Base-by-base conservation (phyloP, 2,113 vertebrate species). In the Procavia capensis region DNA sequence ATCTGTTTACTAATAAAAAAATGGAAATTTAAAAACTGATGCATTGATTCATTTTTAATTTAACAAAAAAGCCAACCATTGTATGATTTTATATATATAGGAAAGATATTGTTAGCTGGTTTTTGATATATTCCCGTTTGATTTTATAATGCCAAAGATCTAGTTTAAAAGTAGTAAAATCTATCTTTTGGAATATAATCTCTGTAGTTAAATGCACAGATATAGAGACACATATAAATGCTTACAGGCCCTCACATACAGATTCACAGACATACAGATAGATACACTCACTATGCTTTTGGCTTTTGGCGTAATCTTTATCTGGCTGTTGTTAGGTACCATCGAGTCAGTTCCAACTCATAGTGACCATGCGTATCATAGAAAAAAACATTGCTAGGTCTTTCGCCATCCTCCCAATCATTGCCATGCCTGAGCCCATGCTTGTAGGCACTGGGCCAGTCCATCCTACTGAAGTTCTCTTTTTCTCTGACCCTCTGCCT, bases 21-120 rank as follows among this genome's bases (percentile, higher is more conserved):
- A 68, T 10, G n/a, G n/a, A 31, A 16, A 39, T 50, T 89, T n/a
- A n/a, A 27, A 66, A 64, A 63, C 50, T 79, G 61, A 41, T 14
- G 93, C 47, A 45, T 86, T 90, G 85, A 61, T 66, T 68, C n/a
- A 63, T 85, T 59, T 75, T 96, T 85, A 41, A 24, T 54, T 54
- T 43, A 93, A 74, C 70, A 85, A 78, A 66, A 85, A 72, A 45
- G 41, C n/a, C 39, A 19, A 76, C 43, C n/a, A 34, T 66, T 68
- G 81, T 83, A n/a, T 79, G 87, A 74, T 91, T 84, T 78, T 43
- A 68, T 29, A 92, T 41, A 25, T 61, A 24, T n/a, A 34, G 45
- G 63, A 68, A 94, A 70, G n/a, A n/a, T n/a, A n/a, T n/a, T n/a
- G n/a, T n/a, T n/a, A 83, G 61, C 7, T 22, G 24, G 59, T 80